Evolutionary conservation across 2,113 vertebrate species (phyloP).

Genomic region (Uropsilus gracilis): DNA sequence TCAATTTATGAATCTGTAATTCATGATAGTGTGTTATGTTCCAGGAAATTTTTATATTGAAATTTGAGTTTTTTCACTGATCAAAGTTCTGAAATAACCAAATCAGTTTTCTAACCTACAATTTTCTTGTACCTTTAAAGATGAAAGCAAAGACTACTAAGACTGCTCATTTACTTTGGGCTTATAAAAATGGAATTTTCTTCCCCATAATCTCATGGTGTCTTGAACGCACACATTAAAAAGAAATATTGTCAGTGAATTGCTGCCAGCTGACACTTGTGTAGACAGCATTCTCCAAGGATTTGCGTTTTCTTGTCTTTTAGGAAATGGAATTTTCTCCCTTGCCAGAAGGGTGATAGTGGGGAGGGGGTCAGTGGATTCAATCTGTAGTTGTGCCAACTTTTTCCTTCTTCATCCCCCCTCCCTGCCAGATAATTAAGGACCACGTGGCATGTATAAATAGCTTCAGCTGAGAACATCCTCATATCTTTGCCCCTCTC

Average conservation of each 20-base stretch:
- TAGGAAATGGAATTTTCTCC: constrained; percentile 36
- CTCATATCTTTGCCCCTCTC: constrained; percentile 70
- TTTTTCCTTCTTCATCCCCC: background rate
- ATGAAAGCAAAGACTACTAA: background rate
- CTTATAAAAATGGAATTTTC: constrained; percentile 18
- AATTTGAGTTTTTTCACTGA: constrained; percentile 37
- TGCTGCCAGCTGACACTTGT: background rate
- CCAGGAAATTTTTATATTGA: background rate
- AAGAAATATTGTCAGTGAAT: background rate
- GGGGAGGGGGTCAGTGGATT: background rate
- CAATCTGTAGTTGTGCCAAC: constrained; percentile 40
- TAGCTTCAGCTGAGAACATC: constrained; percentile 73
- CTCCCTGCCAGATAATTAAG: constrained; percentile 42
- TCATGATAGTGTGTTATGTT: background rate
- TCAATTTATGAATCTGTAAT: background rate
- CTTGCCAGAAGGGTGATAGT: background rate
- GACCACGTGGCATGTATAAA: constrained; percentile 69
- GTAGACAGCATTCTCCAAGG: background rate
- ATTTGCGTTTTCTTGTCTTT: background rate
- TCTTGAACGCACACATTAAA: background rate
- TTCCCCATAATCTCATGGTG: background rate
- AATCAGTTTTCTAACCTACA: background rate
- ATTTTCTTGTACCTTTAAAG: constrained; percentile 11
- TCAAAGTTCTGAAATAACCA: background rate
- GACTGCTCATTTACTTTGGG: background rate